These are phyloP conservation scores for Galemys pyrenaicus DNA, from an alignment of 2,113 vertebrate genomes.

Conservation along the genomic window DNA sequence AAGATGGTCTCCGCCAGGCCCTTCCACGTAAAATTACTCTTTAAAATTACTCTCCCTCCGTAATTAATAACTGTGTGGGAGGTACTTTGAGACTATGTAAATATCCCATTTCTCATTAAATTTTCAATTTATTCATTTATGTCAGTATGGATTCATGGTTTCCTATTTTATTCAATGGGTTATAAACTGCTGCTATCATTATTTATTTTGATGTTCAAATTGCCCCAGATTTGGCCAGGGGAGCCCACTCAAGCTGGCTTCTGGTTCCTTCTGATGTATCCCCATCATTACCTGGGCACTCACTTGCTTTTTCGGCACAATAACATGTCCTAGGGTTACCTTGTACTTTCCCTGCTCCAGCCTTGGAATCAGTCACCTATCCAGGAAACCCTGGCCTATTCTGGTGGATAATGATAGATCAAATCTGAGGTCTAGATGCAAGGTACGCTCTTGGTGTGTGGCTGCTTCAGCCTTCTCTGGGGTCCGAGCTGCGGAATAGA, in stretches of 20 bases:
- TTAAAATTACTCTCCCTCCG: background rate
- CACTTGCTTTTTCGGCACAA: background rate
- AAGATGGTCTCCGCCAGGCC: background rate
- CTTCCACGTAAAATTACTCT: background rate
- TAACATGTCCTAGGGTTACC: background rate
- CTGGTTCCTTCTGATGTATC: background rate
- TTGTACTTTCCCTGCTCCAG: background rate
- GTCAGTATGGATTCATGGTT: slow-evolving; percentile 12
- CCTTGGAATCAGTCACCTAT: background rate
- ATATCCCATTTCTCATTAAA: slow-evolving; percentile 51
- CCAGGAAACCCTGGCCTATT: background rate
- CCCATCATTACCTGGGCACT: background rate
- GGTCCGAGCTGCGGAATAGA: background rate
- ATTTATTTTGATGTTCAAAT: slow-evolving; percentile 55
- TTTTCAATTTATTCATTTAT: slow-evolving; percentile 31
- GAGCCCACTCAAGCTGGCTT: background rate
- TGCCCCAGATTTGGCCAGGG: slow-evolving; percentile 17
- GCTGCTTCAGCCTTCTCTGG: background rate
- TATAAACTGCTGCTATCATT: slow-evolving; percentile 36
- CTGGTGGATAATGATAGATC: background rate
- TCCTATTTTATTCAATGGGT: slow-evolving; percentile 35
- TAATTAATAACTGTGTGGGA: slow-evolving; percentile 34
- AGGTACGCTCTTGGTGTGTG: background rate
- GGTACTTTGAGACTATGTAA: slow-evolving; percentile 26
- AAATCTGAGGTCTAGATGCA: background rate